Conservation (phyloP, 2,113 vertebrate species). For the Heterotilapia buettikoferi region DNA sequence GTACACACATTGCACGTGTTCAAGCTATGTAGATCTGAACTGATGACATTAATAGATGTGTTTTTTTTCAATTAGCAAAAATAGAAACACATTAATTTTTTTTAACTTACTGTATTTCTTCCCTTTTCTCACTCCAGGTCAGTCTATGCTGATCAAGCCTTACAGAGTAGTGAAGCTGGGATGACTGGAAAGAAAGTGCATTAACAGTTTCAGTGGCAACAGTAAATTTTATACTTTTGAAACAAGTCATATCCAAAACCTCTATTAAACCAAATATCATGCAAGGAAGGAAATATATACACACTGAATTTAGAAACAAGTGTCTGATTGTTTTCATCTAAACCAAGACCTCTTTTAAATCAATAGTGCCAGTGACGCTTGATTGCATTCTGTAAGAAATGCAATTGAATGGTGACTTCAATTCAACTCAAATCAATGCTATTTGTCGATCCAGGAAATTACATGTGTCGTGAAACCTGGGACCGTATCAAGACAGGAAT, state of each 20-base stretch:
- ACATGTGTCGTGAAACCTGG: constrained; percentile 63
- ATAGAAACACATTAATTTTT: neutral
- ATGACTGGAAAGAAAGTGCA: neutral
- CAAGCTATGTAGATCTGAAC: neutral
- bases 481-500: constrained; percentile 60
- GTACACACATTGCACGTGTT: neutral
- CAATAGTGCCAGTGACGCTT: constrained; percentile 65
- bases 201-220: neutral
- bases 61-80: neutral
- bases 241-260: neutral
- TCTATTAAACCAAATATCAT: neutral
- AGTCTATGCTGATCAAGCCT: neutral
- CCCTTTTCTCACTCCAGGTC: neutral
- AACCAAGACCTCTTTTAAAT: constrained; percentile 50
- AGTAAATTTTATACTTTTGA: neutral
- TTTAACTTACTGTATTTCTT: neutral
- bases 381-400: constrained; percentile 65
- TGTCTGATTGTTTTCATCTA: constrained; percentile 16
- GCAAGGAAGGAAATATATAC: neutral
- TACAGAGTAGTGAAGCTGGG: neutral
- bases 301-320: constrained; percentile 12
- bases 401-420: constrained; percentile 71
- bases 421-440: constrained; percentile 67
- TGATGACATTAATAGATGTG: neutral
- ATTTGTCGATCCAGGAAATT: constrained; percentile 72